These are phyloP conservation scores for Drosophila aldrichi DNA, from an alignment of 2,888 invertebrate species.

Conservation along the genomic window DNA sequence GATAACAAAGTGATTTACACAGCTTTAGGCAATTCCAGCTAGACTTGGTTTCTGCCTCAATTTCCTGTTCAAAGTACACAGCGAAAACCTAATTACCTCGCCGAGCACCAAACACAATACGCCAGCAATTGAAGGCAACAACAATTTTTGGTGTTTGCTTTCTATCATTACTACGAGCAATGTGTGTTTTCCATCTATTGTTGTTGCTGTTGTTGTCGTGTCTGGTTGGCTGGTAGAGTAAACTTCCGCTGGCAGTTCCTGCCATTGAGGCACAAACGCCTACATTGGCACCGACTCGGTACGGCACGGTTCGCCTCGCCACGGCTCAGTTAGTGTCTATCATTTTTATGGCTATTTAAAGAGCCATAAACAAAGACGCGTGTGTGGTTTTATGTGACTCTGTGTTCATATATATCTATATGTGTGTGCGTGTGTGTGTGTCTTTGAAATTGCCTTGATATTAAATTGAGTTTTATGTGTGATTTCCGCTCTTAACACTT, in stretches of 20 bases:
- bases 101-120: constrained; percentile 11
- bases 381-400: constrained; percentile 31
- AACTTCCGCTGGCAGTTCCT: constrained; percentile 76
- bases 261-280: constrained; percentile 48
- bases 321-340: constrained; percentile 57
- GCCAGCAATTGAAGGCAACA: constrained; percentile 47
- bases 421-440: constrained; percentile 10
- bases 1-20: not conserved
- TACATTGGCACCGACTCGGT: constrained; percentile 13
- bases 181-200: constrained; percentile 19
- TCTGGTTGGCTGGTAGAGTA: constrained; percentile 54
- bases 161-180: constrained; percentile 42
- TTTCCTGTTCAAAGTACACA: constrained; percentile 56
- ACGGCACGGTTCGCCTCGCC: constrained; percentile 3
- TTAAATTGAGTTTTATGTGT: constrained; percentile 78
- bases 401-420: constrained; percentile 9
- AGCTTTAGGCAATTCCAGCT: constrained; percentile 3
- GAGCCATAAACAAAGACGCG: constrained; percentile 58
- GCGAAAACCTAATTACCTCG: constrained; percentile 56
- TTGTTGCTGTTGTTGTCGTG: constrained; percentile 33
- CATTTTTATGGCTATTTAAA: constrained; percentile 76
- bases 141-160: constrained; percentile 47
- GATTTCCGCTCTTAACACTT: constrained; percentile 76
- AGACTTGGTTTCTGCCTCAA: constrained; percentile 43
- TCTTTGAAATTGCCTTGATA: constrained; percentile 45